These are phyloP conservation scores for Ormyrus thymus DNA, from an alignment of 2,888 invertebrate species.

Conservation along the genomic window DNA sequence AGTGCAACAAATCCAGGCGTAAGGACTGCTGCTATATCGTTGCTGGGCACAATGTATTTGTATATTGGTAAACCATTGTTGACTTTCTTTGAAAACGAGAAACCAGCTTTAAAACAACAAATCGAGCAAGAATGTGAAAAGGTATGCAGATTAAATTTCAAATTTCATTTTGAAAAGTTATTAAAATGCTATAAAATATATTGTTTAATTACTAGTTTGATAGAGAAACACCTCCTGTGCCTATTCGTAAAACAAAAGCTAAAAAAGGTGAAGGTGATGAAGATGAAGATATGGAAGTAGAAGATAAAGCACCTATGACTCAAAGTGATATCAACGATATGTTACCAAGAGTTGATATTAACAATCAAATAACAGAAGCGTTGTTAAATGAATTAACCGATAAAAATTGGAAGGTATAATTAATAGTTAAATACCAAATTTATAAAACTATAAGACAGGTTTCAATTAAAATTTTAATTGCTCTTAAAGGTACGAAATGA, in stretches of 20 bases:
- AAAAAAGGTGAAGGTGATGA: constrained; percentile 73
- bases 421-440: background rate
- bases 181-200: constrained; percentile 1
- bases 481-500: constrained; percentile 74
- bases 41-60: constrained; percentile 86
- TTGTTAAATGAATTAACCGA: constrained; percentile 88
- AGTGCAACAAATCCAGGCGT: constrained; percentile 91
- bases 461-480: constrained; percentile 5
- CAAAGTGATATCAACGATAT: constrained; percentile 79
- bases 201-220: constrained; percentile 57
- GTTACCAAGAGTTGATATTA: constrained; percentile 87
- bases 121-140: constrained; percentile 92
- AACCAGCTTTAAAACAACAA: constrained; percentile 87
- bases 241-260: constrained; percentile 64
- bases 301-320: constrained; percentile 76
- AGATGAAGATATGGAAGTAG: constrained; percentile 75
- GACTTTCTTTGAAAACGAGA: constrained; percentile 90
- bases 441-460: background rate
- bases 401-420: constrained; percentile 92
- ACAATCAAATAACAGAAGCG: constrained; percentile 87
- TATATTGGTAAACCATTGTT: constrained; percentile 87
- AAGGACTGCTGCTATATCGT: constrained; percentile 84
- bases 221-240: constrained; percentile 64
- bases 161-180: background rate
- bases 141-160: constrained; percentile 69